Evolutionary conservation across 2,797 vertebrate genomes (phyloP), one percentile per base, ranked within the genome.

Genomic region (Phalanger gymnotis): DNA sequence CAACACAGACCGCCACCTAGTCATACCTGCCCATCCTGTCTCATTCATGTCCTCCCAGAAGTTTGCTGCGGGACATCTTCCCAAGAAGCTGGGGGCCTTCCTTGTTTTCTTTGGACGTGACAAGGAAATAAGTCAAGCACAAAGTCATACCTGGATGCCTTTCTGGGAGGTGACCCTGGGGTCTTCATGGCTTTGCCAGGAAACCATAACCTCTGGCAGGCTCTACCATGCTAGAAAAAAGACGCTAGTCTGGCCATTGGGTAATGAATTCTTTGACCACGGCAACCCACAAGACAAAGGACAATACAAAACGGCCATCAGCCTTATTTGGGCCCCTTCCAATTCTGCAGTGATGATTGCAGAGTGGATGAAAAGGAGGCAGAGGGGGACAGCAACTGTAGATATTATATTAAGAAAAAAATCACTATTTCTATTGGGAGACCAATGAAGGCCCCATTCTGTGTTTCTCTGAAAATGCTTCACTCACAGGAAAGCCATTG

Each of bases 401-500:
- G 73, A 81, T 81, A 81, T 47, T 47, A 81, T 51, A 47, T 27
- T 81, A 81, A 81, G 73, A 81, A 81, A 61, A 47, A 81, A 27
- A 28, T 90, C 27, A 54, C 47, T 40, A 55, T 13, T 81, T 81
- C 54, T 58, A 89, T 2, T 98, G 95, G 96, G 97, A 0, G 6
- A 52, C 51, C 52, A 98, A 94, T 97, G 96, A 97, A 97, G 96
- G 96, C 2, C 0, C 53, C 95, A 96, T 97, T 97, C 97, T 98
- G 97, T 96, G 91, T 94, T 97, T 95, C 94, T 94, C 93, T 96
- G 87, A 98, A 98, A 98, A 97, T n/a, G 93, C 92, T 96, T 91
- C 95, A 95, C 92, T 97, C 92, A 97, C 94, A 98, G 97, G 93
- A 97, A 98, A 97, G 97, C 95, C 97, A 94, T 97, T 97, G 97